phyloP scores from a whole-genome alignment of 2,888 invertebrate species.

The Sarcophaga variegata region DNA sequence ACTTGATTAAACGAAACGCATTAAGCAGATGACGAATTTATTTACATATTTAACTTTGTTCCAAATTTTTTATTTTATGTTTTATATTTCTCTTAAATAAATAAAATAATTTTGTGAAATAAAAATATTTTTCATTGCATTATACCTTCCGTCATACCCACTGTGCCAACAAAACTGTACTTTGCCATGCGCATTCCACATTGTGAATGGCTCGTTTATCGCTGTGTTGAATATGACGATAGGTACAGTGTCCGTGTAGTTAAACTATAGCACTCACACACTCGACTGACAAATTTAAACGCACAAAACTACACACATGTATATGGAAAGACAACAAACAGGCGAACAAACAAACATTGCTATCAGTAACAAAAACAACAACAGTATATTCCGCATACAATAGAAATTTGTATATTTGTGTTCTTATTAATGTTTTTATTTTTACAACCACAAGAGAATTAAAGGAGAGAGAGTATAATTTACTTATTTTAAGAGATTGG shows the following conservation, averaged over 20 bases:
- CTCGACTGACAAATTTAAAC: background rate
- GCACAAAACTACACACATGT: slow-evolving; percentile 40
- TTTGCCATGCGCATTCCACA: slow-evolving; percentile 70
- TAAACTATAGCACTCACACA: slow-evolving; percentile 35
- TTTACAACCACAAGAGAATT: slow-evolving; percentile 35
- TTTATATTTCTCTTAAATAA: no score
- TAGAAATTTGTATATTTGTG: slow-evolving; percentile 7
- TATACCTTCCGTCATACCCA: slow-evolving; percentile 36
- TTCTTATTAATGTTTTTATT: slow-evolving; percentile 35
- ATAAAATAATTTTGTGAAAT: no score
- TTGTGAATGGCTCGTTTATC: slow-evolving; percentile 27
- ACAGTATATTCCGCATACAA: slow-evolving; percentile 10
- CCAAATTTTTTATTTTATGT: no score
- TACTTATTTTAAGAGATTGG: background rate
- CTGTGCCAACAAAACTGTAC: slow-evolving; percentile 72
- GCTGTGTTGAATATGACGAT: slow-evolving; percentile 58
- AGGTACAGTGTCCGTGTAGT: slow-evolving; percentile 65
- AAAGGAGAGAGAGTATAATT: background rate
- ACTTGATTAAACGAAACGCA: no score
- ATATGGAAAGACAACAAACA: background rate
- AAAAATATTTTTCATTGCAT: background rate
- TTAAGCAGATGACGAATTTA: no score
- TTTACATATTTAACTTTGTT: no score
- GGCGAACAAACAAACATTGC: background rate
- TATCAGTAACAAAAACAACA: background rate